Conservation (phyloP, 2,888 invertebrate genomes). For the Dorcus parallelipipedus region DNA sequence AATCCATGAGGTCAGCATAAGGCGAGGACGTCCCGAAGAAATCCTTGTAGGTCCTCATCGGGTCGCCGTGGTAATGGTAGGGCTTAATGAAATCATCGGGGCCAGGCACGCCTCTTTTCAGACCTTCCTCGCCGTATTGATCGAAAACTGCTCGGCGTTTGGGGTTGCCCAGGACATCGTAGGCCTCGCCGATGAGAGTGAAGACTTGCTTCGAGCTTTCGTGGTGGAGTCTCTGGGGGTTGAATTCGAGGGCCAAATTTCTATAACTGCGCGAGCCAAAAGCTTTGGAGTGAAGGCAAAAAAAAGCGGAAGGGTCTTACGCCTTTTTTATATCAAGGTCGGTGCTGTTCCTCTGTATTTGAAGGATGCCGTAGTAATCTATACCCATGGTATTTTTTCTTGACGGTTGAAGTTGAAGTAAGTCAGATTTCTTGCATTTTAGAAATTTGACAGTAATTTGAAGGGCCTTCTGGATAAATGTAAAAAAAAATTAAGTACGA, state of each 20-base stretch:
- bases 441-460: no score
- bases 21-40: constrained; percentile 84
- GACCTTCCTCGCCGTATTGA: constrained; percentile 84
- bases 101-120: constrained; percentile 75
- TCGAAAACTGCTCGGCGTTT: constrained; percentile 75
- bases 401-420: no score
- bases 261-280: constrained; percentile 36
- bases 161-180: constrained; percentile 70
- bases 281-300: not conserved
- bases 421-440: no score
- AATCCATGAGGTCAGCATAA: constrained; percentile 72
- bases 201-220: constrained; percentile 60
- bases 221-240: constrained; percentile 55
- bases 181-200: constrained; percentile 70
- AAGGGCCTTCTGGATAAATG: no score
- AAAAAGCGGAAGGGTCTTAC: constrained; percentile 42
- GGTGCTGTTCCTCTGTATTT: constrained; percentile 61
- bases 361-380: constrained; percentile 76
- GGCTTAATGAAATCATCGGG: constrained; percentile 67
- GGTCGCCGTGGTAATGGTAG: constrained; percentile 79
- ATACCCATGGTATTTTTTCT: constrained; percentile 54
- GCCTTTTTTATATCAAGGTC: constrained; percentile 72
- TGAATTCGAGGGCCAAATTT: constrained; percentile 51
- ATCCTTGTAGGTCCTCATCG: constrained; percentile 68
- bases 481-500: no score